Conservation (phyloP, 2,888 invertebrate genomes). For the Thymelicus acteon region DNA sequence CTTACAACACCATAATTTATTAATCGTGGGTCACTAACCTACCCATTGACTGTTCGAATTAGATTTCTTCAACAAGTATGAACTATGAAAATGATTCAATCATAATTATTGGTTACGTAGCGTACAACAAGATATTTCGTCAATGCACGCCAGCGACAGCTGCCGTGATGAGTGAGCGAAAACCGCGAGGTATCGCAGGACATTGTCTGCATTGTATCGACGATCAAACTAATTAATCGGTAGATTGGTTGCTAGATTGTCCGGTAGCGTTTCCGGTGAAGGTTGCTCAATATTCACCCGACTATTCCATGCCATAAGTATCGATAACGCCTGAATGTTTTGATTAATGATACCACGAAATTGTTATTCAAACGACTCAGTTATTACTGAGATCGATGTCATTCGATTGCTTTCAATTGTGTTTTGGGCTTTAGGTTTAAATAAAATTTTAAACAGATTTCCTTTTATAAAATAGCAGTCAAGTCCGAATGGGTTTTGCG, state of each 20-base stretch:
- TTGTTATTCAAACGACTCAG: constrained; percentile 28
- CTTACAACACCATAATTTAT: too few relatives aligned
- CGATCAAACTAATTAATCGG: constrained; percentile 81
- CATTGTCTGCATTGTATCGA: constrained; percentile 77
- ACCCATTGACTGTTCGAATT: too few relatives aligned
- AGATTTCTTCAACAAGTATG: too few relatives aligned
- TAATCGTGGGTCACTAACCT: too few relatives aligned
- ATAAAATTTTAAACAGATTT: background rate
- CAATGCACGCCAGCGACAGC: constrained; percentile 52
- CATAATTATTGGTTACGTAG: background rate
- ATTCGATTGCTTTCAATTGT: constrained; percentile 17
- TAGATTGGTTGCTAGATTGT: constrained; percentile 77
- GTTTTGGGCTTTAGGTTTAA: background rate
- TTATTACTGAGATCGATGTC: constrained; percentile 24
- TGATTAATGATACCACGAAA: constrained; percentile 68
- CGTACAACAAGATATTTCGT: background rate
- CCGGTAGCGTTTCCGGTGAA: constrained; percentile 82
- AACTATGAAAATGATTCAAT: too few relatives aligned
- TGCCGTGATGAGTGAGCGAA: constrained; percentile 80
- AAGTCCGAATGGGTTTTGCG: background rate
- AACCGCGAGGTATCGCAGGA: constrained; percentile 63
- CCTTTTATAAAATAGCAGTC: background rate
- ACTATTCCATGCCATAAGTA: constrained; percentile 53
- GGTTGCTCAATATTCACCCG: constrained; percentile 78
- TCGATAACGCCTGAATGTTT: constrained; percentile 63